Evolutionary conservation across 2,888 invertebrate genomes (phyloP).

Genomic region (Entomobrya proxima): DNA sequence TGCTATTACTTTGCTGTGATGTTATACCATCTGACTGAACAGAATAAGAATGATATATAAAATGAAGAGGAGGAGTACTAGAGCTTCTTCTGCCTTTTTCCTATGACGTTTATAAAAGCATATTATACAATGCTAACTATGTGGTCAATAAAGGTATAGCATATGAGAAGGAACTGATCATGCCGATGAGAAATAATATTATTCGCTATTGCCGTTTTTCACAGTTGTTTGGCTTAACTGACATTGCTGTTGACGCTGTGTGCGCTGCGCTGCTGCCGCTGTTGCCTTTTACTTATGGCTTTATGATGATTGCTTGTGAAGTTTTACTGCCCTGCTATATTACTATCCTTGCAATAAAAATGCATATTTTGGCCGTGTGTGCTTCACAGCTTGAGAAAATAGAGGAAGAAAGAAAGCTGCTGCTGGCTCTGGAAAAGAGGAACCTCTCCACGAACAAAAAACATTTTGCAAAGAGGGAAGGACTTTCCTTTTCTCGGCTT

Average conservation of each 20-base stretch:
- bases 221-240: background rate
- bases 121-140: too few species aligned
- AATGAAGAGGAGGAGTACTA: too few species aligned
- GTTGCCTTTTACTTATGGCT: too few species aligned
- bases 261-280: too few species aligned
- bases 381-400: background rate
- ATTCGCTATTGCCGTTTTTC: background rate
- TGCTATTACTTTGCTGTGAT: too few species aligned
- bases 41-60: too few species aligned
- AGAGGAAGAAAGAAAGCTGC: background rate
- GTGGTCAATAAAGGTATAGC: slow-evolving; percentile 8
- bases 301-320: background rate
- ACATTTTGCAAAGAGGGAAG: slow-evolving; percentile 32
- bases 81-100: too few species aligned
- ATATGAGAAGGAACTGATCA: background rate
- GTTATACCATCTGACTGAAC: too few species aligned
- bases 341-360: slow-evolving; percentile 5
- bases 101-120: too few species aligned
- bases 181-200: background rate
- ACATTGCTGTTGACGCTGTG: background rate
- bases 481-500: background rate
- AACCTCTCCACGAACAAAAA: slow-evolving; percentile 8
- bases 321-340: background rate
- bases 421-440: background rate
- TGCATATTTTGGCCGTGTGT: too few species aligned